A percentile compares a stretch with the other conserved stretches of the same genome.
Evolutionary conservation across 2,888 invertebrate genomes (phyloP).

Genomic region (Arctia plantaginis): DNA sequence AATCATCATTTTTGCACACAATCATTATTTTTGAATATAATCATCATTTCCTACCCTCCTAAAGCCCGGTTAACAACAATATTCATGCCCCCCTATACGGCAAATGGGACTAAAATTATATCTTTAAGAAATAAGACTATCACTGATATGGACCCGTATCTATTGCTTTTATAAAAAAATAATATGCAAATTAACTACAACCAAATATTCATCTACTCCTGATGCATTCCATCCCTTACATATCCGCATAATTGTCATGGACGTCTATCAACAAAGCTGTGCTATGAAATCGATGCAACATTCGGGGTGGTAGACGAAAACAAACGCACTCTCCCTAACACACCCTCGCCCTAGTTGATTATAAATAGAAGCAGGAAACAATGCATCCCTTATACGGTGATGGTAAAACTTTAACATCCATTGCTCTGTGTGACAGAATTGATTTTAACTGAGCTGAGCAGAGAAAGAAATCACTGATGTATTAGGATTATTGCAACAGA

Average conservation of each 20-base stretch:
- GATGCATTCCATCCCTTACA: neutral
- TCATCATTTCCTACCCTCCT: too few relatives aligned
- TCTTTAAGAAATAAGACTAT: neutral
- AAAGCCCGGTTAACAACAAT: neutral
- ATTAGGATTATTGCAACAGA: neutral
- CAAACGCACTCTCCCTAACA: constrained; percentile 35
- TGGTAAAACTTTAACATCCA: neutral
- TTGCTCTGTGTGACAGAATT: constrained; percentile 4
- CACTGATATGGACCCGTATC: neutral
- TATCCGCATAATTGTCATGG: constrained; percentile 15
- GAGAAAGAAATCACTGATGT: neutral
- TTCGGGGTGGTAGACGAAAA: constrained; percentile 42
- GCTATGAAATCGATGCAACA: constrained; percentile 29
- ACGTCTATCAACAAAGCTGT: constrained; percentile 34
- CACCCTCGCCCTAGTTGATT: constrained; percentile 51
- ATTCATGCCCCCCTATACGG: neutral
- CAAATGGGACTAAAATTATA: neutral
- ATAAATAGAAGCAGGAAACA: constrained; percentile 52
- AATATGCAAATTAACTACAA: neutral
- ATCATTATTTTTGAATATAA: too few relatives aligned
- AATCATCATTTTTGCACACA: neutral
- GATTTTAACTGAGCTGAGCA: neutral
- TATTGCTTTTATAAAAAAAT: neutral
- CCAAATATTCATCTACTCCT: neutral
- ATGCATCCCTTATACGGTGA: constrained; percentile 17